Base-by-base conservation (phyloP, 1,140 invertebrate genomes). In the Trachelipus rathkii region DNA sequence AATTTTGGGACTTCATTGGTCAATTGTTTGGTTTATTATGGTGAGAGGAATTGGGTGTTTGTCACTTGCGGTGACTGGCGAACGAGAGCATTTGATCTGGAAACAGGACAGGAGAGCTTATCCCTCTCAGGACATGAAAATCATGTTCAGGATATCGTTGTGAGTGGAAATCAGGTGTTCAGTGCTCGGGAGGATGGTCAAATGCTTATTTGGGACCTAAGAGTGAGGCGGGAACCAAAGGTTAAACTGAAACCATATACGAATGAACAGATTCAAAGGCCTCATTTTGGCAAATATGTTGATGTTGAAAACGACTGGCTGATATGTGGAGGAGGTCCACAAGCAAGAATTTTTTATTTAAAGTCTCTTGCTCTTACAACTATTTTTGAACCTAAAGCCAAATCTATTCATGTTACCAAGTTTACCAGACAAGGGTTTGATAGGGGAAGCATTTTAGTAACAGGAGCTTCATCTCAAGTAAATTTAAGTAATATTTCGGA, bases 61-160 rank as follows among this genome's bases (percentile, higher is more conserved):
- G 79, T 77, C 46, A 77, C 79, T 0, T 81, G 79, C 75, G 79
- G 79, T 0, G 79, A 81, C 50, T 81, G 79, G 79, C 68, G 77
- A 69, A 76, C 79, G 33, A 74, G 77, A 71, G 77, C 76, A 0
- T 81, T 73, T 68, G 79, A 81, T 21, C 68, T 81, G 3, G 77
- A 81, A 66, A 81, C 74, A 5, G 77, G 79, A 10, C 74, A 78
- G 24, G 66, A 75, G 23, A 43, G 68, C 19, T 73, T 76, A 13
- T 76, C 72, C 15, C 46, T 81, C 43, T 76, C 77, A 21, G 79
- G 74, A 6, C 79, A 81, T 73, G 77, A 81, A 50, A 77, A 81
- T 70, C 78, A 81, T 72, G 77, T 81, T n/a, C 79, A 81, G 50
- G 72, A 81, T 71, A 77, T 81, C 21, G 77, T 77, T 70, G 70